Base-by-base conservation (phyloP, 2,888 invertebrate genomes). In the Apamea anceps region DNA sequence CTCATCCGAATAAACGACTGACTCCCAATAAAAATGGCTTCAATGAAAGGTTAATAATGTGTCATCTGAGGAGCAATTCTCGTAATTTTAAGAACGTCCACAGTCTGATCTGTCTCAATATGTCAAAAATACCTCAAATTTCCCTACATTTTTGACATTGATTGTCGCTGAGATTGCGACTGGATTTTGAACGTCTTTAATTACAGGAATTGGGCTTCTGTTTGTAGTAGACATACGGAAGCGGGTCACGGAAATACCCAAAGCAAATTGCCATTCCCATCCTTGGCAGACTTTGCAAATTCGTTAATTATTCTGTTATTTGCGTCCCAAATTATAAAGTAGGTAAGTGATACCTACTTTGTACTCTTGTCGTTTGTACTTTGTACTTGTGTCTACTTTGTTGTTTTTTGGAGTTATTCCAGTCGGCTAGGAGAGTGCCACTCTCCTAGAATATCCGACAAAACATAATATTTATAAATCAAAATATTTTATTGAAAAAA, bases 391-490 rank as follows among this genome's bases (percentile, higher is more conserved):
- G 51, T 18, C 51, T 51, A 51, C 51, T 51, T 18, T 51, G 51
- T 51, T 51, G 51, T 51, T 18, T 15, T 18, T 51, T 6, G 5
- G 37, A 37, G 6, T 37, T 37, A 37, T 37, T 37, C 5, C 37
- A 37, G 37, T 37, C 4, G 37, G 37, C 37, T n/a, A n/a, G n/a
- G n/a, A n/a, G n/a, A n/a, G n/a, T n/a, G n/a, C n/a, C n/a, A n/a
- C n/a, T n/a, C n/a, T n/a, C n/a, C n/a, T n/a, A n/a, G n/a, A 68
- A 45, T n/a, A 5, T 67, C 8, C 8, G 0, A 63, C 42, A 68
- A 48, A 48, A 75, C 42, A 74, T n/a, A n/a, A n/a, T n/a, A 82
- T 74, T 73, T 79, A n/a, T n/a, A 37, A n/a, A 37, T 37, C 37
- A 37, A 37, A 37, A 37, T 37, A 37, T 37, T 37, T 37, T 37